Evolutionary conservation across 2,888 invertebrate genomes (phyloP), one percentile per base, ranked within the genome.

Genomic region (Drosophila paramelanica): DNA sequence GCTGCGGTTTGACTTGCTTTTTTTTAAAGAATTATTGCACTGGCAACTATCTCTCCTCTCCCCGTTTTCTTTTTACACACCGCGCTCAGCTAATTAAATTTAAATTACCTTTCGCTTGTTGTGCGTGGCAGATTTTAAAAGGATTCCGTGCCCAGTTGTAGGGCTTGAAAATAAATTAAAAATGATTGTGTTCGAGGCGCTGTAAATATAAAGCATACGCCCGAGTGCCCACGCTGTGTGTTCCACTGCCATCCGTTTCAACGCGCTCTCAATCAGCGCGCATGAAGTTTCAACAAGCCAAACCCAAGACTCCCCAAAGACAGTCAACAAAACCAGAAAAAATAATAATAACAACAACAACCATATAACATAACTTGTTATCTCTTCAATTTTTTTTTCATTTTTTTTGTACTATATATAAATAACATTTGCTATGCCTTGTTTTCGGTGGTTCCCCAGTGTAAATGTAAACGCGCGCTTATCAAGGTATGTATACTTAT

Each of bases 401-500:
- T 11, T 36, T 50, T 36, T 59, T 50, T 14, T 49, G 42, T 50
- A 51, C 45, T 60, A 39, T 53, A 56, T 62, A 70, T 65, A 74
- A 74, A 77, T 70, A 77, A 69, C 47, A 78, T 69, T 77, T 78
- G 27, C 27, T 69, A 61, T 58, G 79, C 79, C 74, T 65, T 69
- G 58, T 51, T 73, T 83, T 69, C 52, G 70, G 55, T 61, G 79
- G 73, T 71, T 82, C 82, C 82, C 88, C 67, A 69, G 79, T 88
- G 83, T 77, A 79, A 82, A 77, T 77, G 88, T 88, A 83, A 83
- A 82, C 86, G 86, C 67, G 72, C 67, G 70, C 88, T 88, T 88
- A 84, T 83, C 80, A 77, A 67, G 73, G 67, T 67, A 47, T 55
- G 13, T 49, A 49, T 59, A 53, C 52, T 42, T 68, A 72, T 68